Percentiles rank a stretch among this genome's conserved stretches.
phyloP scores from a whole-genome alignment of 2,888 invertebrate genomes.

The Temnothorax ravouxi region DNA sequence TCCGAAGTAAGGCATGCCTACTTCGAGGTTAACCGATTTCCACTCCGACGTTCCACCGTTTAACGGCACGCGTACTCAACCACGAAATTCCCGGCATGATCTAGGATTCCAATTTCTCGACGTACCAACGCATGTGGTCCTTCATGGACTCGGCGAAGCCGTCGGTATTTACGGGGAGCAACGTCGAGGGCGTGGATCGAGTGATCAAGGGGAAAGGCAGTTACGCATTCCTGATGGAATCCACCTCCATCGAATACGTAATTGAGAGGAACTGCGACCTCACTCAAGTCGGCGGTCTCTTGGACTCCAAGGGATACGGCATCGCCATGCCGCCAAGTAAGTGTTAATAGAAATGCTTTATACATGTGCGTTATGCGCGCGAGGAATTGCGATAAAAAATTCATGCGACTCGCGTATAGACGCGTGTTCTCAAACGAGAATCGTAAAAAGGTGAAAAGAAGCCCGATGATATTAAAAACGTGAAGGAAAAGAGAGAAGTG shows the following conservation, averaged over 20 bases:
- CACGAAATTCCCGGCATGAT: conserved; percentile 76
- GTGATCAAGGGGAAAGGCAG: conserved; percentile 92
- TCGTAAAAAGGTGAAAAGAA: not conserved
- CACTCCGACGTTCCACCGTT: conserved; percentile 66
- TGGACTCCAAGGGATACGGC: conserved; percentile 97
- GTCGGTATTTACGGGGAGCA: conserved; percentile 93
- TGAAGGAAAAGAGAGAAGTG: not conserved
- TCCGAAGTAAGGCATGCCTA: conserved; percentile 57
- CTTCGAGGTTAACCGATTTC: conserved; percentile 70
- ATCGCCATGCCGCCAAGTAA: conserved; percentile 96
- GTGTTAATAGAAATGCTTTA: conserved; percentile 80
- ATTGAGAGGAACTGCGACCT: conserved; percentile 95
- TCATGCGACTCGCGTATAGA: not conserved
- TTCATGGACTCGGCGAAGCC: conserved; percentile 95
- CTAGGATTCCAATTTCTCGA: conserved; percentile 95
- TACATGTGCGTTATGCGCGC: not conserved
- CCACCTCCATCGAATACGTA: conserved; percentile 97
- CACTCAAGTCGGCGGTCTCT: conserved; percentile 92
- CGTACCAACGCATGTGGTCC: conserved; percentile 97
- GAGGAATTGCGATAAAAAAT: not conserved
- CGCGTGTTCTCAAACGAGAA: not conserved
- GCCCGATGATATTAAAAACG: not conserved
- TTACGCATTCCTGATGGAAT: conserved; percentile 99
- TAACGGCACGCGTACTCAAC: conserved; percentile 63
- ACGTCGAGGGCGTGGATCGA: conserved; percentile 95